Conservation (phyloP, 1,140 invertebrate species). For the Spodoptera litura region DNA sequence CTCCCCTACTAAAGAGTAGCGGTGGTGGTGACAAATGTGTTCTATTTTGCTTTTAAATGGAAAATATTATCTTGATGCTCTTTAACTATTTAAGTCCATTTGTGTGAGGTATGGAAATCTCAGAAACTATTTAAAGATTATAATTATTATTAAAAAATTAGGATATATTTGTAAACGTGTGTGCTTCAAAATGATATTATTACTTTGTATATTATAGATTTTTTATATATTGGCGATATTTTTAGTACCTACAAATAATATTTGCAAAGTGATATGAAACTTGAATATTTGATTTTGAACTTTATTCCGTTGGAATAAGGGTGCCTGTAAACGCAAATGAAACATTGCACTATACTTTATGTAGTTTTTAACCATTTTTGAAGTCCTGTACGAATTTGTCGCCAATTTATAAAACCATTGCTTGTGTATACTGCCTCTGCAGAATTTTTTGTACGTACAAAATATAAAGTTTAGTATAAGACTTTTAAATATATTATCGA, state of each 20-base stretch:
- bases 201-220: slow-evolving; percentile 28
- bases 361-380: no score
- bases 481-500: neutral
- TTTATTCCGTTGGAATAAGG: no score
- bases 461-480: slow-evolving; percentile 30
- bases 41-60: no score
- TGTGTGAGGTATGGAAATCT: neutral
- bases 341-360: no score
- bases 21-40: no score
- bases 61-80: neutral
- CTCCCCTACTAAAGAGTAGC: no score
- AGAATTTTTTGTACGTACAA: slow-evolving; percentile 41
- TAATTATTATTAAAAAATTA: slow-evolving; percentile 2
- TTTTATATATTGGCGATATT: slow-evolving; percentile 4
- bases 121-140: slow-evolving; percentile 20
- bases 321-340: no score
- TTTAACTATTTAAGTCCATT: slow-evolving; percentile 8
- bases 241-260: neutral
- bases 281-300: no score
- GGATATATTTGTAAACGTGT: slow-evolving; percentile 3
- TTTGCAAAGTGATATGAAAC: no score
- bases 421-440: slow-evolving; percentile 18
- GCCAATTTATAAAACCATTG: slow-evolving; percentile 25
- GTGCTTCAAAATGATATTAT: slow-evolving; percentile 34
- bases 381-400: neutral